These are phyloP conservation scores for Acropternis orthonyx DNA, from an alignment of 2,797 vertebrate genomes.

Conservation along the genomic window DNA sequence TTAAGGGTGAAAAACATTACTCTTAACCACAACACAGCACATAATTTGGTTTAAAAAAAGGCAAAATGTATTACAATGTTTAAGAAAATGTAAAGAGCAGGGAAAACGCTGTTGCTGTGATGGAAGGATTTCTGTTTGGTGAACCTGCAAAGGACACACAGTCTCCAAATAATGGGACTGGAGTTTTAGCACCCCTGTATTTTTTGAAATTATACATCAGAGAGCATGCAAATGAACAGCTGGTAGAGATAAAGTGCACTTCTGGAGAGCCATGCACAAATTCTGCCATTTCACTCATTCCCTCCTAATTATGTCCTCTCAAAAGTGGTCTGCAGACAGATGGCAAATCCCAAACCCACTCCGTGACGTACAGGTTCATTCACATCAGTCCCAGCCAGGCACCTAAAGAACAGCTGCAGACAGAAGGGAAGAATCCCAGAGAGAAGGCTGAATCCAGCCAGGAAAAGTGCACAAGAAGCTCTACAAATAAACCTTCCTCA, in stretches of 20 bases:
- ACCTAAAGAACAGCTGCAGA: background rate
- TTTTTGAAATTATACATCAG: background rate
- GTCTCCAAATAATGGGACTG: background rate
- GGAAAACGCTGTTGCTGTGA: background rate
- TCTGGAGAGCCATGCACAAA: background rate
- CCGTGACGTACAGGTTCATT: background rate
- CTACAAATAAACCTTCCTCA: background rate
- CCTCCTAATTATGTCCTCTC: background rate
- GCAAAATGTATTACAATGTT: background rate
- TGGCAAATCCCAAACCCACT: conserved; percentile 11
- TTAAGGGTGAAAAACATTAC: background rate
- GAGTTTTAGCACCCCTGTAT: background rate
- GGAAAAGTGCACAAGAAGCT: background rate
- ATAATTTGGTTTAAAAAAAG: background rate
- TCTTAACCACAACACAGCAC: background rate
- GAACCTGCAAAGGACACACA: background rate
- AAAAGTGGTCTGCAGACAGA: background rate
- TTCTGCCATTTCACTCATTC: background rate
- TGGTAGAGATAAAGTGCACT: background rate
- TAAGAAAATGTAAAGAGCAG: background rate
- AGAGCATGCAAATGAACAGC: background rate
- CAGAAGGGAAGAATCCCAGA: background rate
- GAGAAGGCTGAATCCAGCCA: background rate
- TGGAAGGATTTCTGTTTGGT: background rate
- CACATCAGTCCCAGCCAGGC: background rate